Conservation (phyloP, 37 sponge, comb jelly and placozoan genomes). For the Amphimedon queenslandica region DNA sequence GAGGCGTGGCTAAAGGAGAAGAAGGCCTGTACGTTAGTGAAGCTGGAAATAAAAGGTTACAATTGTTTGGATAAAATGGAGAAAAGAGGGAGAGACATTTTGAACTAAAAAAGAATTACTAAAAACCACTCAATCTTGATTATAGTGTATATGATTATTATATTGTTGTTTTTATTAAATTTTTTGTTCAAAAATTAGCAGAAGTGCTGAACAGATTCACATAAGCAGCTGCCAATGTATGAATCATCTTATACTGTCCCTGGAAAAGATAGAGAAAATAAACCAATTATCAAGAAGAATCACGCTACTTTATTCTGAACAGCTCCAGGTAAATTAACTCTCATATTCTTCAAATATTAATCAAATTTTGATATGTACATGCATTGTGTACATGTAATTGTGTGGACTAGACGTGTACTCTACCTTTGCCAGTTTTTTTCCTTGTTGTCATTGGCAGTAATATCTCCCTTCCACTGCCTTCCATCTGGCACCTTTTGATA, state of each 20-base stretch:
- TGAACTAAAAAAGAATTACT: too few species aligned
- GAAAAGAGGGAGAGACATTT: too few species aligned
- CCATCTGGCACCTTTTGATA: too few species aligned
- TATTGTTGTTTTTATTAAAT: too few species aligned
- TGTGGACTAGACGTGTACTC: not conserved
- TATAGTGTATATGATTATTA: not conserved
- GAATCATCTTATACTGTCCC: not conserved
- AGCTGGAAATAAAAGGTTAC: not conserved
- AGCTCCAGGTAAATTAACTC: not conserved
- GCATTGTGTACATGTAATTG: not conserved
- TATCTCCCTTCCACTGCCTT: too few species aligned
- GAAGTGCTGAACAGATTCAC: slow-evolving; percentile 1
- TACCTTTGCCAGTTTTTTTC: not conserved
- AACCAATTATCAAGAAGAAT: not conserved
- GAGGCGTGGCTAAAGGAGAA: not conserved
- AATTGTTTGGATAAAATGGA: not conserved
- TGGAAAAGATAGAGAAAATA: not conserved
- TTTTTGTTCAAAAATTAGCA: slow-evolving; percentile 4
- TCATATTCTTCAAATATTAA: slow-evolving; percentile 20
- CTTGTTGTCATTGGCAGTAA: too few species aligned
- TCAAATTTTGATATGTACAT: not conserved
- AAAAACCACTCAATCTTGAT: too few species aligned
- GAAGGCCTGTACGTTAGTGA: not conserved
- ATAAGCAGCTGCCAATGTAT: not conserved
- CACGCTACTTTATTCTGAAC: not conserved